phyloP scores from a whole-genome alignment of 2,113 vertebrate genomes.

The Pseudorasbora parva region DNA sequence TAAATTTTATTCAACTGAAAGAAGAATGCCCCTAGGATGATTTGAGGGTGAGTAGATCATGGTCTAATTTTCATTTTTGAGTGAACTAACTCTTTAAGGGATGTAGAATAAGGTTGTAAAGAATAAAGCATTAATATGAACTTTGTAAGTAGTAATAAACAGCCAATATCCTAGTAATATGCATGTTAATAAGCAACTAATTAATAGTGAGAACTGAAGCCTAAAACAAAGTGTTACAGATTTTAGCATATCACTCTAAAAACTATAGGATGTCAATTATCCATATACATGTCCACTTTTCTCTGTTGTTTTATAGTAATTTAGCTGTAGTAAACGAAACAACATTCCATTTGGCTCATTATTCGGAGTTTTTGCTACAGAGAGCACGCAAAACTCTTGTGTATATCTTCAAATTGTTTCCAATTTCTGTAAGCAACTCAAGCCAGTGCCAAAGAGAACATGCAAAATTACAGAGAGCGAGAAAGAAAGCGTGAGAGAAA shows the following conservation, averaged over 20 bases:
- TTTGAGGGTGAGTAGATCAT: no score
- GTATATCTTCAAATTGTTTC: neutral
- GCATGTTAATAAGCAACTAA: no score
- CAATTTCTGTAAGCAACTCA: neutral
- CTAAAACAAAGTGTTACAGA: no score
- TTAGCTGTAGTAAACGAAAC: neutral
- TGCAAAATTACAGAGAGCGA: neutral
- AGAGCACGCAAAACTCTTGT: neutral
- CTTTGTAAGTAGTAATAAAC: no score
- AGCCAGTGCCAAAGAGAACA: constrained; percentile 12
- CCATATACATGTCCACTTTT: neutral
- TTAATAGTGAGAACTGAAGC: no score
- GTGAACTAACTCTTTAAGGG: no score
- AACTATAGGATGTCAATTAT: neutral
- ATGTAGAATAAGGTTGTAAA: no score
- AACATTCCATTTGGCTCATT: neutral
- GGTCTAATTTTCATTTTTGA: no score
- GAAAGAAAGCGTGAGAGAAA: constrained; percentile 9
- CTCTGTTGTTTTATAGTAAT: neutral
- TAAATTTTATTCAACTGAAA: no score
- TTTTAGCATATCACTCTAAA: neutral
- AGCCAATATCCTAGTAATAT: no score
- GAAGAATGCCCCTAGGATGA: no score
- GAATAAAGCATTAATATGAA: no score
- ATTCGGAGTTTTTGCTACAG: neutral